These are phyloP conservation scores for Andrena cerasifolii DNA, from an alignment of 1,140 invertebrate genomes.

Conservation along the genomic window DNA sequence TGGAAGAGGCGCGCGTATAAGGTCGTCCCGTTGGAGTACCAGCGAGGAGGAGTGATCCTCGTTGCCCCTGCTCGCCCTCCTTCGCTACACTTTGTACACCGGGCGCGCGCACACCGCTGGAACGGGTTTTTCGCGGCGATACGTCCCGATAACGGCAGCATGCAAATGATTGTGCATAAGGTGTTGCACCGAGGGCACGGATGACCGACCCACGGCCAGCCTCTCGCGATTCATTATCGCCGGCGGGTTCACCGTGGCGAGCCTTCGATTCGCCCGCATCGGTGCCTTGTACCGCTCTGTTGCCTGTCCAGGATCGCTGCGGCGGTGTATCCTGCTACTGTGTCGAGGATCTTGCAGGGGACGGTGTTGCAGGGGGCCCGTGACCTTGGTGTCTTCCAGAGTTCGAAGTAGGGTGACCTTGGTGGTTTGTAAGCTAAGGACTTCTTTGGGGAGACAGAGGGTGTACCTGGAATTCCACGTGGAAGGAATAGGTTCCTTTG, in stretches of 20 bases:
- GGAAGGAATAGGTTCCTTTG: too few species aligned
- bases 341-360: too few species aligned
- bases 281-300: constrained; percentile 26
- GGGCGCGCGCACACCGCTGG: constrained; percentile 15
- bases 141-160: constrained; percentile 59
- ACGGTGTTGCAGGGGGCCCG: too few species aligned
- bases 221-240: constrained; percentile 43
- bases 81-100: background rate
- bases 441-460: too few species aligned
- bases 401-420: too few species aligned
- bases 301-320: background rate
- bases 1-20: constrained; percentile 76
- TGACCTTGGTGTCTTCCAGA: too few species aligned
- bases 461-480: too few species aligned
- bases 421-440: too few species aligned
- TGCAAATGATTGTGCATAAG: constrained; percentile 64
- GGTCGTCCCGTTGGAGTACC: constrained; percentile 70
- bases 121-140: constrained; percentile 67
- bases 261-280: constrained; percentile 39
- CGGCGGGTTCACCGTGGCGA: constrained; percentile 15
- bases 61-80: too few species aligned
- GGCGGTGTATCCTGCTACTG: too few species aligned
- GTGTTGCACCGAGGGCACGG: constrained; percentile 27
- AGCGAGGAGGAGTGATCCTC: constrained; percentile 39
- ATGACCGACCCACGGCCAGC: too few species aligned